These are phyloP conservation scores for Coremacera marginata DNA, from an alignment of 2,888 invertebrate genomes.

Conservation along the genomic window DNA sequence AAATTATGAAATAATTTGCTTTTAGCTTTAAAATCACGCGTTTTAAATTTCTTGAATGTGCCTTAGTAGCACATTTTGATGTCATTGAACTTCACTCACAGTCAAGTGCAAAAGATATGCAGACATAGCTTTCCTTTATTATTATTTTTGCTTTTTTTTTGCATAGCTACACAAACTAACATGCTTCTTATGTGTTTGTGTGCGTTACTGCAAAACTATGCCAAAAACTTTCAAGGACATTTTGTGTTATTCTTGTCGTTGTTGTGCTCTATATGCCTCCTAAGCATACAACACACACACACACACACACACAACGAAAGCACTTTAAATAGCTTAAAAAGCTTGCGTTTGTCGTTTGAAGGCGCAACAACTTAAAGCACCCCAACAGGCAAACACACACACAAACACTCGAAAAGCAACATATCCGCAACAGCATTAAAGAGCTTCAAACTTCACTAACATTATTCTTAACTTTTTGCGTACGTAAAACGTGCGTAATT, in stretches of 20 bases:
- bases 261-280: conserved; percentile 20
- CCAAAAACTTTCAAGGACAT: conserved; percentile 70
- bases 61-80: neutral
- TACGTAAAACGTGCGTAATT: conserved; percentile 60
- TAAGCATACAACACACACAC: neutral
- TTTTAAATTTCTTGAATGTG: neutral
- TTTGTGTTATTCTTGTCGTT: conserved; percentile 43
- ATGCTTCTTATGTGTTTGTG: conserved; percentile 18
- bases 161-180: conserved; percentile 29
- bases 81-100: neutral
- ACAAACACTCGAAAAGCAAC: neutral
- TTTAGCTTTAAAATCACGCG: no score
- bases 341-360: conserved; percentile 10
- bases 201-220: conserved; percentile 61
- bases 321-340: conserved; percentile 36
- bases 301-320: neutral
- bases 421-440: neutral
- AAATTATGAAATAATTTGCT: no score
- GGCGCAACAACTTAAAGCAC: conserved; percentile 21
- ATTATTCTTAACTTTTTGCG: neutral
- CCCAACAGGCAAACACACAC: neutral
- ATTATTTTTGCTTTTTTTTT: neutral
- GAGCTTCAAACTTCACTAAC: conserved; percentile 2
- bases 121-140: conserved; percentile 17
- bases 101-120: conserved; percentile 38